Percentiles rank a stretch among this genome's conserved stretches.
Conservation (phyloP, 2,797 vertebrate species). For the Sebastes vulpes region DNA sequence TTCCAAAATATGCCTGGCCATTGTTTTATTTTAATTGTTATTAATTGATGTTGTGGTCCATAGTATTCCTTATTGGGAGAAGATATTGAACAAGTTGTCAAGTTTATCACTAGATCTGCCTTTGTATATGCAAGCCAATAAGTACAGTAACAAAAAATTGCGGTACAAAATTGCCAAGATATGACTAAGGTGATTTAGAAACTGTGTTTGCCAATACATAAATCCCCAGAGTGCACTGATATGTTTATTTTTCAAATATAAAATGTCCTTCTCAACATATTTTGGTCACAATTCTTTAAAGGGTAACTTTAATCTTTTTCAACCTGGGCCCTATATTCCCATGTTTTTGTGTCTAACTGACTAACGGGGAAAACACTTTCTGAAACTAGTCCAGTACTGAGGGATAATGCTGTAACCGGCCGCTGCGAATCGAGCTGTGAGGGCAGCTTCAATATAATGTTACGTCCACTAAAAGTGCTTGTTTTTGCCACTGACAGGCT, state of each 20-base stretch:
- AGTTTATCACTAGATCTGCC: not conserved
- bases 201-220: not conserved
- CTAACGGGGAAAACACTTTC: too few species aligned
- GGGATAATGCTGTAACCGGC: too few species aligned
- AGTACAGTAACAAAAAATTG: not conserved
- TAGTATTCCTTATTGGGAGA: not conserved
- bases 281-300: not conserved
- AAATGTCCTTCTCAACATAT: not conserved
- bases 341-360: too few species aligned
- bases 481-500: too few species aligned
- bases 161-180: not conserved
- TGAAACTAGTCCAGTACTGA: too few species aligned
- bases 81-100: not conserved
- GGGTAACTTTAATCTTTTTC: not conserved
- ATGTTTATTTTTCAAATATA: not conserved
- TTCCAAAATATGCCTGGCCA: conserved; percentile 13
- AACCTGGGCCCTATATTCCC: too few species aligned
- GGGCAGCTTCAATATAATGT: too few species aligned
- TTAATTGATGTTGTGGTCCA: not conserved
- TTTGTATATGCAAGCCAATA: not conserved
- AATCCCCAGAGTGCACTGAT: not conserved
- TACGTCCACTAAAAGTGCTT: too few species aligned
- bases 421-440: too few species aligned
- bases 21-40: conserved; percentile 14
- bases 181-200: not conserved